phyloP scores from a whole-genome alignment of 92 coral and sea anemone species.

The Pocillopora meandrina region DNA sequence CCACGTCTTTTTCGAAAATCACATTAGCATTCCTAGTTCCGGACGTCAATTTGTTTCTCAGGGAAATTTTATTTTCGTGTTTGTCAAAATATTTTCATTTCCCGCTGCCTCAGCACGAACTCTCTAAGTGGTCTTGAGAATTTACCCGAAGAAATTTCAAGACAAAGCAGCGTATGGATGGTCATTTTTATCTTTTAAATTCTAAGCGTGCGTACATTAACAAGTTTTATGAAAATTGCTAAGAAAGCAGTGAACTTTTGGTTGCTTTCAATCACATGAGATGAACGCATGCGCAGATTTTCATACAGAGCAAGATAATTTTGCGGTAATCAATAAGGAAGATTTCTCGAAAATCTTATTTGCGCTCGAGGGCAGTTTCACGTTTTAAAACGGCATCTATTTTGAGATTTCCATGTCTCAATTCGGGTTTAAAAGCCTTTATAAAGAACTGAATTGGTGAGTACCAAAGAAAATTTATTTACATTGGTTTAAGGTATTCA shows the following conservation, averaged over 20 bases:
- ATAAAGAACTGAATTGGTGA: not conserved
- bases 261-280: not conserved
- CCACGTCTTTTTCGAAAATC: constrained; percentile 4
- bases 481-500: not conserved
- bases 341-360: not conserved
- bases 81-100: constrained; percentile 38
- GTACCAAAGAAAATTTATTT: not conserved
- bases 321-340: not conserved
- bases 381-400: not conserved
- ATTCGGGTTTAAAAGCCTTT: not conserved
- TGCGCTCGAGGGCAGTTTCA: not conserved
- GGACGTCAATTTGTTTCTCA: constrained; percentile 16
- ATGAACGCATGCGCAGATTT: constrained; percentile 22
- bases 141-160: not conserved
- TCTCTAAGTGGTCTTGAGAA: not conserved
- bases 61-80: constrained; percentile 26
- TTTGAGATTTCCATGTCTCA: not conserved
- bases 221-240: not conserved
- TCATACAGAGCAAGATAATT: not conserved
- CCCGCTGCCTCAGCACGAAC: not conserved
- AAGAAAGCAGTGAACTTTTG: not conserved
- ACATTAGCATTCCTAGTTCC: constrained; percentile 26
- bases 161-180: not conserved
- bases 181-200: not conserved
- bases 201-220: too few species aligned